Conservation (phyloP, 30 jellyfish, hydroid and myxozoan species). For the Phacellophora camtschatica region DNA sequence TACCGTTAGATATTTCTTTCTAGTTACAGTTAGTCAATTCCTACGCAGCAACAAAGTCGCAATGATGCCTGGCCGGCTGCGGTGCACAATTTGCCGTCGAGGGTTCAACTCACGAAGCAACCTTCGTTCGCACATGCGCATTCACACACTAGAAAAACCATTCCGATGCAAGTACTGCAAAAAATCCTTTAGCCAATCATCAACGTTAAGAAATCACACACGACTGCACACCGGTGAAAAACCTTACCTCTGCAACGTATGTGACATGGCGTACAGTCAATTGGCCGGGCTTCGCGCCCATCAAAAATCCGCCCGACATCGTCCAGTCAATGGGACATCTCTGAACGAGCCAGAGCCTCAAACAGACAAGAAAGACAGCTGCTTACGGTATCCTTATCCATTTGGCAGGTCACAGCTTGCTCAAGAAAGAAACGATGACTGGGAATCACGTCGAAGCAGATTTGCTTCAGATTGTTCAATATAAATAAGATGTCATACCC, state of each 20-base stretch:
- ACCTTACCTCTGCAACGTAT: slow-evolving; percentile 82
- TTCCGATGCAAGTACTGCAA: slow-evolving; percentile 84
- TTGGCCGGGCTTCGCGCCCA: slow-evolving; percentile 95
- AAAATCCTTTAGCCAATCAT: slow-evolving; percentile 84
- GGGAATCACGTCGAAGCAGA: too few relatives aligned
- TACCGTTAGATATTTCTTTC: too few relatives aligned
- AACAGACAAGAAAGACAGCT: not conserved
- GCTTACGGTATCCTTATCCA: slow-evolving; percentile 8
- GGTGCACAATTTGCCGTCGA: slow-evolving; percentile 91
- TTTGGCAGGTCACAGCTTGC: not conserved
- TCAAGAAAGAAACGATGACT: too few relatives aligned
- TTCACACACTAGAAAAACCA: slow-evolving; percentile 90
- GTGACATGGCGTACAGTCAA: slow-evolving; percentile 93
- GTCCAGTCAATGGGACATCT: slow-evolving; percentile 39
- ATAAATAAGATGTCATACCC: too few relatives aligned
- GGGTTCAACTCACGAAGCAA: slow-evolving; percentile 93
- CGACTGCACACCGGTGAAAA: slow-evolving; percentile 92
- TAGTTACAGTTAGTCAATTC: slow-evolving; percentile 5
- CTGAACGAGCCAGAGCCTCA: not conserved
- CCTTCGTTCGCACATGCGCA: slow-evolving; percentile 89
- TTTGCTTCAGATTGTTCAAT: too few relatives aligned
- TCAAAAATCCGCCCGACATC: slow-evolving; percentile 86
- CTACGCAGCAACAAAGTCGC: slow-evolving; percentile 42
- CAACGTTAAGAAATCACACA: slow-evolving; percentile 84
- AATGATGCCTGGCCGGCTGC: slow-evolving; percentile 69